Conservation (phyloP, 2,888 invertebrate genomes). For the Drosophila diplacantha region DNA sequence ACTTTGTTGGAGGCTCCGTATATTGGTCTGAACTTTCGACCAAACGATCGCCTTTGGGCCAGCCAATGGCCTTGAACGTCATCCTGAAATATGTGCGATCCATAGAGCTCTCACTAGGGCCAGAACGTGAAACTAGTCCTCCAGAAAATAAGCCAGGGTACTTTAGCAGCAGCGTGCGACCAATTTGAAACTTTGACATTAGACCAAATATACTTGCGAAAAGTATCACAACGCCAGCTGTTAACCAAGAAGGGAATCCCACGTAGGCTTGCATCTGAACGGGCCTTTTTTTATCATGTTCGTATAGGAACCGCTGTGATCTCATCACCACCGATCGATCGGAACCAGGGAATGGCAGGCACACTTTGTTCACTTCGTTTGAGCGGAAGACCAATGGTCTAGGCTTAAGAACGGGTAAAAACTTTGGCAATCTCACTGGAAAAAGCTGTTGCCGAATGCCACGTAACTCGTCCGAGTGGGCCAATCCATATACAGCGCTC, state of each 20-base stretch:
- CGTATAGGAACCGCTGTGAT: slow-evolving; percentile 87
- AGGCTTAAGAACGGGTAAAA: slow-evolving; percentile 81
- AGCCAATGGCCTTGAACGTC: slow-evolving; percentile 87
- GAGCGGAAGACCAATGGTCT: slow-evolving; percentile 80
- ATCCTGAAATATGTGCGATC: slow-evolving; percentile 82
- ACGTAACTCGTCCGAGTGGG: slow-evolving; percentile 82
- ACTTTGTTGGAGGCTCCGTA: slow-evolving; percentile 81
- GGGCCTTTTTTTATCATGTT: slow-evolving; percentile 84
- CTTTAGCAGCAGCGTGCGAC: slow-evolving; percentile 83
- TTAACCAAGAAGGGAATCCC: slow-evolving; percentile 80
- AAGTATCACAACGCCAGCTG: slow-evolving; percentile 79
- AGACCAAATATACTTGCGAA: slow-evolving; percentile 82
- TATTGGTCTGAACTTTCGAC: slow-evolving; percentile 79
- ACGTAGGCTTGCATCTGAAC: slow-evolving; percentile 88
- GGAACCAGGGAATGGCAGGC: slow-evolving; percentile 88
- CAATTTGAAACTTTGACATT: slow-evolving; percentile 81
- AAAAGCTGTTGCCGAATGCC: slow-evolving; percentile 84
- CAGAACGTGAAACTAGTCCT: slow-evolving; percentile 84
- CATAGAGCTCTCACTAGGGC: slow-evolving; percentile 81
- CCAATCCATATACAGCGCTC: slow-evolving; percentile 88
- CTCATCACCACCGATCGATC: slow-evolving; percentile 89
- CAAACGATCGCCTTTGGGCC: slow-evolving; percentile 82
- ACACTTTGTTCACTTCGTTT: slow-evolving; percentile 80
- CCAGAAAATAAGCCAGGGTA: slow-evolving; percentile 85
- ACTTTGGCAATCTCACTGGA: slow-evolving; percentile 81